Percentiles rank a stretch among this genome's conserved stretches.
Evolutionary conservation across 2,888 invertebrate genomes (phyloP).

Genomic region (Leptopilina syphax): DNA sequence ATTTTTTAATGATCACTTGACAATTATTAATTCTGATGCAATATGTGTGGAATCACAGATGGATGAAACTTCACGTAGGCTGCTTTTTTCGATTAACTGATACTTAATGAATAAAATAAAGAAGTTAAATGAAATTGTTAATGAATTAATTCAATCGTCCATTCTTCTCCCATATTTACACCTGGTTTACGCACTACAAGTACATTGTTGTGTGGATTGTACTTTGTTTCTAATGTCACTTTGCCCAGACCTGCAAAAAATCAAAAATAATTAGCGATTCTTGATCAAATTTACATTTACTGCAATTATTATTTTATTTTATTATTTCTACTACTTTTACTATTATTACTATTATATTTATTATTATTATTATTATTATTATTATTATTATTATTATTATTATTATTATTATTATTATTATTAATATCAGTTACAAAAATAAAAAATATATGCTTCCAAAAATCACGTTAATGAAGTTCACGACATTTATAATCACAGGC

Average conservation of each 20-base stretch:
- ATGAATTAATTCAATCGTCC: conserved; percentile 82
- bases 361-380: too few species aligned
- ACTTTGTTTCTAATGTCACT: conserved; percentile 82
- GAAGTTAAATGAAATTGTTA: conserved; percentile 55
- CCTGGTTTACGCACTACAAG: conserved; percentile 91
- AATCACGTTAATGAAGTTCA: too few species aligned
- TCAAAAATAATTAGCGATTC: background rate
- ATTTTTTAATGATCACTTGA: conserved; percentile 26
- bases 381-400: too few species aligned
- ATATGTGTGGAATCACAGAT: conserved; percentile 56
- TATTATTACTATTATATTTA: too few species aligned
- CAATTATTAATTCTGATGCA: conserved; percentile 29
- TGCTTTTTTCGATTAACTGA: conserved; percentile 27
- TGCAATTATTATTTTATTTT: conserved; percentile 31
- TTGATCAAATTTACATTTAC: too few species aligned
- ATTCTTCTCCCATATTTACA: conserved; percentile 88
- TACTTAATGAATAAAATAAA: conserved; percentile 34
- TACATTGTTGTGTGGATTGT: conserved; percentile 83
- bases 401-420: too few species aligned
- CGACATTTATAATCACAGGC: too few species aligned
- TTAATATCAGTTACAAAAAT: too few species aligned
- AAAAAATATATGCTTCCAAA: too few species aligned
- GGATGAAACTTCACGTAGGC: conserved; percentile 42
- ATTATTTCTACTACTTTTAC: too few species aligned
- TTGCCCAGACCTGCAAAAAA: conserved; percentile 79